A percentile compares a stretch with the other conserved stretches of the same genome.
Conservation (phyloP, 2,797 vertebrate genomes). For the Dendrocincla tyrannina region DNA sequence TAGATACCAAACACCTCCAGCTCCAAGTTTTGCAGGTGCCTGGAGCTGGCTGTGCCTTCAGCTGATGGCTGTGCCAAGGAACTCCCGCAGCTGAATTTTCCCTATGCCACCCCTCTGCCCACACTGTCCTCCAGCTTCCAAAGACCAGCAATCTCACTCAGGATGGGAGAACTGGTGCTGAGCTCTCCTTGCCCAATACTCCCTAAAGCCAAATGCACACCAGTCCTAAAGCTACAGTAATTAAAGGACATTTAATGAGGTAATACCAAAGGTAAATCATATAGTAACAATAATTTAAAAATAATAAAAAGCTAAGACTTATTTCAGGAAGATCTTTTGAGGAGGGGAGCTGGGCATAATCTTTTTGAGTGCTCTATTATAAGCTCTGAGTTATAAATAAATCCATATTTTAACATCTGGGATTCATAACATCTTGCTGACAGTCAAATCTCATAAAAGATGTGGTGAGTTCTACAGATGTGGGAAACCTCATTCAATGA, state of each 20-base stretch:
- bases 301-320: slow-evolving; percentile 22
- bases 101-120: background rate
- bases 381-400: slow-evolving; percentile 58
- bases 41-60: background rate
- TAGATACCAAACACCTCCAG: slow-evolving; percentile 41
- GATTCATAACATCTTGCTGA: slow-evolving; percentile 71
- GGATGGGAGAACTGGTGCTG: background rate
- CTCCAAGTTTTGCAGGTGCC: slow-evolving; percentile 43
- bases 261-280: slow-evolving; percentile 25
- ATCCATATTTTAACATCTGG: slow-evolving; percentile 71
- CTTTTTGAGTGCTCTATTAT: slow-evolving; percentile 46
- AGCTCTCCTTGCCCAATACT: background rate
- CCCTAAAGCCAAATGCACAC: background rate
- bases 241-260: slow-evolving; percentile 25
- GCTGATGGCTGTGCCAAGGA: background rate
- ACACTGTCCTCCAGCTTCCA: background rate
- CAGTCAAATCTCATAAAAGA: slow-evolving; percentile 72
- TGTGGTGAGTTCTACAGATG: slow-evolving; percentile 63
- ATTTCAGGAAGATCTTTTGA: slow-evolving; percentile 49
- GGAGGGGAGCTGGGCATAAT: slow-evolving; percentile 47
- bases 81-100: background rate
- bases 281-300: slow-evolving; percentile 29
- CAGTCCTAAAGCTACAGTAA: background rate
- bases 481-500: slow-evolving; percentile 64
- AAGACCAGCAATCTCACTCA: background rate